Base-by-base conservation (phyloP, 2,797 vertebrate species). In the Sebastolobus alascanus region DNA sequence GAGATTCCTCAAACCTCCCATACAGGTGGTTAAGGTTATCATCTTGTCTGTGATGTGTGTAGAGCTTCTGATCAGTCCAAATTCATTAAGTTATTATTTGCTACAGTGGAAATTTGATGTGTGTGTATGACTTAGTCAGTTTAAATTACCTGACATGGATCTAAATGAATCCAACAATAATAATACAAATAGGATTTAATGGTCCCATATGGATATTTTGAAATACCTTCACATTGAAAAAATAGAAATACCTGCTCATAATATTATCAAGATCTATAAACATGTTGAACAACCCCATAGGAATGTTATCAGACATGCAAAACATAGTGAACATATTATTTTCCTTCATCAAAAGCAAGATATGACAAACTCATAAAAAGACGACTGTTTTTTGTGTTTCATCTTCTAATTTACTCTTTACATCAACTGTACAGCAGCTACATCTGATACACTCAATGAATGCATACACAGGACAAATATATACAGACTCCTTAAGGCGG, bases 401-500 rank as follows among this genome's bases (percentile, higher is more conserved):
- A 66, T 87, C 70, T 84, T 87, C 84, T 87, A 81, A 65, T 90
- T 91, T 87, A 89, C 85, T 91, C 64, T 90, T 88, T 80, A 87
- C 79, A 89, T 76, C 40, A 77, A 86, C 90, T 86, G 86, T 89
- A 89, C 91, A 93, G 77, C 84, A 90, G 82, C 88, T 90, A 91
- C 88, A 84, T 77, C 58, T 31, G 70, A 87, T 52, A 75, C 50
- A 86, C 77, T 87, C 58, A 74, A 4, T 58, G 55, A 81, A 88
- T 58, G 69, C 70, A 86, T 35, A 5, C 82, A 84, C 79, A 86
- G 52, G 69, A 90, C 82, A 91, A 69, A 67, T 84, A 92, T 85
- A 76, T 91, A 93, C 90, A 93, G 75, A 92, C 89, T 93, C 91
- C 88, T 84, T 81, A 90, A 89, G 90, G 84, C 27, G 72, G 87